Evolutionary conservation across 1,140 invertebrate genomes (phyloP), one percentile per base, ranked within the genome.

Genomic region (Cotesia typhae): DNA sequence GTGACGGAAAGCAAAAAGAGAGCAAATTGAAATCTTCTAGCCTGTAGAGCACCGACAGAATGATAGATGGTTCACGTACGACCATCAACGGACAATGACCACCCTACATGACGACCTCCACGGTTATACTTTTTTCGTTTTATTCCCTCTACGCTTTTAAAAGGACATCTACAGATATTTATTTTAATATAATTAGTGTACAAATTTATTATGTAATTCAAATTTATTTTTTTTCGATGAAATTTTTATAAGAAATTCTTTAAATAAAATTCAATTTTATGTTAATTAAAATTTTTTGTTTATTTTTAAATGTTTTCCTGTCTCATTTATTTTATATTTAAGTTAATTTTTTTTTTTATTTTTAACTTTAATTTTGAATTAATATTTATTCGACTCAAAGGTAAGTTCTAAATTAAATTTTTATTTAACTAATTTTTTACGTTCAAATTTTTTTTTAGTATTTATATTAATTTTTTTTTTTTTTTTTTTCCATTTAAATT

Each of bases 21-120:
- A 86, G 82, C 83, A 86, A 86, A 86, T 85, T 85, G 81, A 85
- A 85, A 85, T 85, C 83, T 85, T 81, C 80, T 84, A 83, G 79
- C 57, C 41, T 47, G 41, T 47, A 47, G 5, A 47, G 6, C 41
- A 47, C 83, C 83, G 84, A 84, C 84, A 82, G 83, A 79, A 84
- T 85, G 84, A 85, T 85, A 84, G 80, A 85, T 85, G 80, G 71
- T 76, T 67, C 75, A 76, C 75, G 70, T 37, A 55, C 64, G 53
- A 51, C 20, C 64, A 53, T 61, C 59, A 67, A 67, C 51, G 70
- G 67, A 36, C 20, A 66, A 67, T 67, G 66, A 67, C 66, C 66
- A 67, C 66, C 66, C 41, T 36, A 53, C 14, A 55, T 53, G 9
- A 7, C 51, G 66, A 67, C 66, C 66, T 67, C 20, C 47, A 67